Base-by-base conservation (phyloP, 2,113 vertebrate species). In the Bucco capensis region DNA sequence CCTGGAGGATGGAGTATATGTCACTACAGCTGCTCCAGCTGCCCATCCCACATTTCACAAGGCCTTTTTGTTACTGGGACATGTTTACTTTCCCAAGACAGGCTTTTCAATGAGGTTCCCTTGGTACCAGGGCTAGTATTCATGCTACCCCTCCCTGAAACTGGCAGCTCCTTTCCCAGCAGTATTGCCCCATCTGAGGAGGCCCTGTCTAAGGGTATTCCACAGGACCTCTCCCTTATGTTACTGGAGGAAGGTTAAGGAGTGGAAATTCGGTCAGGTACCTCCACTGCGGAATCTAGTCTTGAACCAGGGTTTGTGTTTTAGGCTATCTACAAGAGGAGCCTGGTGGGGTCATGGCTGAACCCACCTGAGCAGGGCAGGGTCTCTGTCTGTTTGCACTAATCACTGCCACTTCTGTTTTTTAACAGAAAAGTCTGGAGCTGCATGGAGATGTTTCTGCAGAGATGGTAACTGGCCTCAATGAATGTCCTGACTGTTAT, bases 1-100 rank as follows among this genome's bases (percentile, higher is more conserved):
- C 79, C 71, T 35, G 22, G 16, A 50, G 50, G n/a, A 31, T 80
- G 56, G 7, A 37, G 24, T 35, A 6, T 65, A 15, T 51, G 40
- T 33, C 10, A 72, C 49, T 56, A 12, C 65, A 87, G 33, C 40
- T 56, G 53, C 33, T 54, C 22, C 44, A 44, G 53, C 67, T 0
- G 7, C 86, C 90, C 87, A 70, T 35, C 90, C 89, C 89, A 88
- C 49, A 56, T 95, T 95, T 85, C 95, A 80, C 54, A 89, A 96
- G 61, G 62, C 71, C 38, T 84, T 70, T 84, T 40, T 93, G 25
- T 79, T 90, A 38, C 0, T 95, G 89, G 64, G 44, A 93, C 31
- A 35, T 57, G 54, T 50, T 70, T 86, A 66, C 70, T 46, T 46
- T 62, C 53, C 56, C 23, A 46, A 75, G 19, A 67, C 51, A 82